phyloP scores from a whole-genome alignment of 2,113 vertebrate species.

The Centrocercus urophasianus region DNA sequence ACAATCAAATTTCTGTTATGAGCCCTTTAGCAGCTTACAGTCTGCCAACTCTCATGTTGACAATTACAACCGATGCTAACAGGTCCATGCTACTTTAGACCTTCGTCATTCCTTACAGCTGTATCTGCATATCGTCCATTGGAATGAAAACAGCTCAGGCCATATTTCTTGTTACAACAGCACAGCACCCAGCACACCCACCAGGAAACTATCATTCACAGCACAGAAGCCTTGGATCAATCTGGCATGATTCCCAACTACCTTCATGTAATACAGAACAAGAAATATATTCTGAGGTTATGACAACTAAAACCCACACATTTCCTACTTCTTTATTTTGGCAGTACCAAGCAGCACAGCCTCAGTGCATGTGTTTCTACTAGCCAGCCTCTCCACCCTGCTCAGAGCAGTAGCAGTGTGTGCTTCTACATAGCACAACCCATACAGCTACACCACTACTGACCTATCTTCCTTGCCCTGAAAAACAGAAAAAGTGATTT shows the following conservation, averaged over 20 bases:
- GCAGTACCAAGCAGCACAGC: not conserved
- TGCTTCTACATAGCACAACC: not conserved
- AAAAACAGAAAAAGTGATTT: conserved; percentile 9
- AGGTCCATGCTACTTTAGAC: not conserved
- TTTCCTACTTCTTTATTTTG: not conserved
- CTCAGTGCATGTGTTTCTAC: not conserved
- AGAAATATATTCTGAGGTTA: not conserved
- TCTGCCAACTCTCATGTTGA: not conserved
- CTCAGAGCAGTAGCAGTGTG: not conserved
- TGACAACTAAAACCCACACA: not conserved
- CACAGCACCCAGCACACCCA: not conserved
- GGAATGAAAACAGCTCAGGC: not conserved
- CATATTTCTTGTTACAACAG: not conserved
- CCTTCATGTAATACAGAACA: not conserved
- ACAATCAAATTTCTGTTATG: not conserved
- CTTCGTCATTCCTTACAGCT: not conserved
- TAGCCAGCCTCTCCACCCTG: not conserved
- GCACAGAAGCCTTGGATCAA: not conserved
- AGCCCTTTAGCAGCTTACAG: not conserved
- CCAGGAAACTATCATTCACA: not conserved
- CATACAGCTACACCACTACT: not conserved
- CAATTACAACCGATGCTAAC: rapidly evolving
- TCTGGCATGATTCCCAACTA: not conserved
- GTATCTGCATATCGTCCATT: not conserved
- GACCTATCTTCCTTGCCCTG: not conserved